phyloP scores from a whole-genome alignment of 2,888 invertebrate genomes.

The Athripsodes cinereus region DNA sequence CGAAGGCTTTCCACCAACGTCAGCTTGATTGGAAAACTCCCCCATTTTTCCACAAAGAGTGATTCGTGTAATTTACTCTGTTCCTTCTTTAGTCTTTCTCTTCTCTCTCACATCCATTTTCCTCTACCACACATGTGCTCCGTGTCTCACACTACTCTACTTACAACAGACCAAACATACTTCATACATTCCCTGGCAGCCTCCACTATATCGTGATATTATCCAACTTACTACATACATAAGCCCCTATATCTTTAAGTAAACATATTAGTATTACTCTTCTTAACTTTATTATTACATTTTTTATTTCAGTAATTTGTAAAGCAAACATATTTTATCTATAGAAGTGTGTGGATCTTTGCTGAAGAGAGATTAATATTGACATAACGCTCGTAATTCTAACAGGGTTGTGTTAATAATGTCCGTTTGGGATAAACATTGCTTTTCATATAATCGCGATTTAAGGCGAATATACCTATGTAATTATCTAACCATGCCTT shows the following conservation, averaged over 20 bases:
- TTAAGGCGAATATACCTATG: no score
- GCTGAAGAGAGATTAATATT: no score
- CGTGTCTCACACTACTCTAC: not conserved
- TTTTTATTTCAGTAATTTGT: not conserved
- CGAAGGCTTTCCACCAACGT: slow-evolving; percentile 21
- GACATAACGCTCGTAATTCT: no score
- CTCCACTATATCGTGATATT: no score
- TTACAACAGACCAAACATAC: not conserved
- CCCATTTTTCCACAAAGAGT: slow-evolving; percentile 15
- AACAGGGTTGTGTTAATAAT: no score
- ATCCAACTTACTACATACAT: no score
- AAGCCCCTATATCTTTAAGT: not conserved
- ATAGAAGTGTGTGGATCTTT: no score
- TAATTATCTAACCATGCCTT: no score
- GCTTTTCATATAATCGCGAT: no score
- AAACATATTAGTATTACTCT: not conserved
- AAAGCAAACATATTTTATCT: no score
- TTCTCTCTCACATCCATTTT: not conserved
- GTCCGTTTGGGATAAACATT: no score
- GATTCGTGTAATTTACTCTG: slow-evolving; percentile 23
- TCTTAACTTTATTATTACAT: not conserved
- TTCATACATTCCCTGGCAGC: not conserved
- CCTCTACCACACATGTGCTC: not conserved
- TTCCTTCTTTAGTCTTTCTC: slow-evolving; percentile 1
- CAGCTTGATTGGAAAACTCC: slow-evolving; percentile 25